Base-by-base conservation (phyloP, 2,888 invertebrate species). In the Oscheius myriophilus region DNA sequence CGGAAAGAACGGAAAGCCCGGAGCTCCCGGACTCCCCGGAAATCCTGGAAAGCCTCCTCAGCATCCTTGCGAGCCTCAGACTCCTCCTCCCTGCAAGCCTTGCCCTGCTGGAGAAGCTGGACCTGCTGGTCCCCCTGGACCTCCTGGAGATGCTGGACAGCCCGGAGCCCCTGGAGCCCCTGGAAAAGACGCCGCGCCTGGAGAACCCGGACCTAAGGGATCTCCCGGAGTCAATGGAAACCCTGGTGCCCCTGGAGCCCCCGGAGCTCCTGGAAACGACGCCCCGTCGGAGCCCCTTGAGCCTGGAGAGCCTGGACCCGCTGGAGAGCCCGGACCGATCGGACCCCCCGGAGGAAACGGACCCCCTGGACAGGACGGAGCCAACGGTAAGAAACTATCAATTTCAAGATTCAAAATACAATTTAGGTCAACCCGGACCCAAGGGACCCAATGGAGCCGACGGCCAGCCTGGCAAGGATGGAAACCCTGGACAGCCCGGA, bases 61-160 rank as follows among this genome's bases (percentile, higher is more conserved):
- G 75, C 73, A 76, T 58, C 80, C 82, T 67, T 82, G 82, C 70
- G 81, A 82, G 68, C 81, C 81, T 52, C 67, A 79, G 72, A 80
- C 80, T 58, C 80, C 80, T 66, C 79, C 79, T 69, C 79, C 79
- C 65, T 78, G 81, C 79, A 79, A 80, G 59, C 81, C 80, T 54
- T 81, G 80, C 78, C 78, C 78, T 55, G 72, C 72, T 69, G 78
- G 76, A 72, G 73, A 33, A 9, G 4, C 33, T 9, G 33, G 33
- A 33, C 75, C 52, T 67, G 67, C 78, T 23, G 75, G 80, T 70
- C 80, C 78, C 45, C 69, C 76, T 71, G 76, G 76, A 76, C 76
- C 76, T n/a, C 33, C 57, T 18, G 21, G 33, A 33, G 33, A 33
- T 33, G 33, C 33, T 9, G 33, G 33, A 33, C 33, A 33, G 18